Conservation (phyloP, 2,888 invertebrate species). For the Nyleta sp. region DNA sequence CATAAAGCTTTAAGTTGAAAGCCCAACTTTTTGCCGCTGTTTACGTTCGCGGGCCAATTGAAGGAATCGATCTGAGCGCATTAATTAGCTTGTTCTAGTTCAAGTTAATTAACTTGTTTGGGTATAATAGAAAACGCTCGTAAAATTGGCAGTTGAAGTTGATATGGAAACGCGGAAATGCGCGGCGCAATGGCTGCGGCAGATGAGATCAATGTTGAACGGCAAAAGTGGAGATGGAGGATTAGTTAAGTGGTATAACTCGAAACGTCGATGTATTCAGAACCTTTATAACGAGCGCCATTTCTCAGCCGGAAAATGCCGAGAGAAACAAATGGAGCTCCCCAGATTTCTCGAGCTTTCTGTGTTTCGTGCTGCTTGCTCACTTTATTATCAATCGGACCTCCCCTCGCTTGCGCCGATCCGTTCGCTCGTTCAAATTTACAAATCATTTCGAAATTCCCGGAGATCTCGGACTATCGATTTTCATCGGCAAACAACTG, state of each 20-base stretch:
- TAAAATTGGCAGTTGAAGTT: slow-evolving; percentile 48
- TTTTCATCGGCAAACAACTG: not conserved
- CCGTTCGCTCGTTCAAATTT: slow-evolving; percentile 58
- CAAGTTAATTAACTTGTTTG: slow-evolving; percentile 51
- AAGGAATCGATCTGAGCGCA: slow-evolving; percentile 34
- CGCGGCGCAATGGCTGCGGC: slow-evolving; percentile 32
- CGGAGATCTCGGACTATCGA: slow-evolving; percentile 1
- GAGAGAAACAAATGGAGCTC: slow-evolving; percentile 69
- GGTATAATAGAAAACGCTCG: slow-evolving; percentile 48
- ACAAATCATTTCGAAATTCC: slow-evolving; percentile 47
- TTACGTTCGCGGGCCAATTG: slow-evolving; percentile 13
- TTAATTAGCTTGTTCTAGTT: slow-evolving; percentile 46
- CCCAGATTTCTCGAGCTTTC: slow-evolving; percentile 54
- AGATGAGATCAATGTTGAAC: slow-evolving; percentile 56
- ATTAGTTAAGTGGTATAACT: slow-evolving; percentile 66
- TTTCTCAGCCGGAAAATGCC: slow-evolving; percentile 71
- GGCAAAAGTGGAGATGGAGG: slow-evolving; percentile 55
- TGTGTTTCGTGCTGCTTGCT: slow-evolving; percentile 39
- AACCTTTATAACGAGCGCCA: slow-evolving; percentile 72
- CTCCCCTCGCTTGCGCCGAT: too few species aligned
- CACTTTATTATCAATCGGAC: slow-evolving; percentile 65
- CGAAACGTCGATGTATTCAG: slow-evolving; percentile 68
- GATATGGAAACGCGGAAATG: slow-evolving; percentile 40
- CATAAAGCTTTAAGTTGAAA: not conserved
- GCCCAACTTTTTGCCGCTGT: slow-evolving; percentile 7